Evolutionary conservation across 2,113 vertebrate species (phyloP).

Genomic region (Paracanthobrama guichenoti): DNA sequence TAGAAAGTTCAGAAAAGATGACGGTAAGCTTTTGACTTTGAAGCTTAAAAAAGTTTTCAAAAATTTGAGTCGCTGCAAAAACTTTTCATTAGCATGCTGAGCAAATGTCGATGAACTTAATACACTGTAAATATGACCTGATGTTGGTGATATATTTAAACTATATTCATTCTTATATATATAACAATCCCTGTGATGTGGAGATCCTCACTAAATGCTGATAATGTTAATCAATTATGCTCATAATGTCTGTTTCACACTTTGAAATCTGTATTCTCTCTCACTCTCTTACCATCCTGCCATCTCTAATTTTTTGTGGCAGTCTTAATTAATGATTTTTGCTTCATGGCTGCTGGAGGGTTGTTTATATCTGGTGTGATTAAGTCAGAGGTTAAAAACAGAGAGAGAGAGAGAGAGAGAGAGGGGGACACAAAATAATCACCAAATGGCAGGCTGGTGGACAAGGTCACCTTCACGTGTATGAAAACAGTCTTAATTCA

Average conservation of each 20-base stretch:
- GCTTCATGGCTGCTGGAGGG: constrained; percentile 69
- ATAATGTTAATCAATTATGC: constrained; percentile 67
- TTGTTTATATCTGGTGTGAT: constrained; percentile 80
- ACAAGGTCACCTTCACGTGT: constrained; percentile 81
- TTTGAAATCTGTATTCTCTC: constrained; percentile 51
- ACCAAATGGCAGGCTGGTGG: constrained; percentile 72
- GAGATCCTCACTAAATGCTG: not conserved
- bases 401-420: not conserved
- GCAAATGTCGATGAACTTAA: not conserved
- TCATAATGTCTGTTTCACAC: constrained; percentile 73
- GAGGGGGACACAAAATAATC: constrained; percentile 67
- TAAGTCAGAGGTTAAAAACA: constrained; percentile 76
- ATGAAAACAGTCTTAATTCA: constrained; percentile 79
- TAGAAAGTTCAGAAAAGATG: not conserved
- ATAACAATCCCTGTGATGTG: not conserved
- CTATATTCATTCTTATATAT: not conserved
- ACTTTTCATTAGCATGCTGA: not conserved
- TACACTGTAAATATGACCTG: not conserved
- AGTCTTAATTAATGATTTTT: constrained; percentile 85
- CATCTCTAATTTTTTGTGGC: constrained; percentile 80
- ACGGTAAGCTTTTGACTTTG: not conserved
- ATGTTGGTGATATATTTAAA: not conserved
- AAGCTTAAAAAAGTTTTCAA: not conserved
- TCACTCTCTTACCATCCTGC: constrained; percentile 49
- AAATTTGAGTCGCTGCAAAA: not conserved